phyloP scores from a whole-genome alignment of 2,888 invertebrate species.

The Cenopis cana region DNA sequence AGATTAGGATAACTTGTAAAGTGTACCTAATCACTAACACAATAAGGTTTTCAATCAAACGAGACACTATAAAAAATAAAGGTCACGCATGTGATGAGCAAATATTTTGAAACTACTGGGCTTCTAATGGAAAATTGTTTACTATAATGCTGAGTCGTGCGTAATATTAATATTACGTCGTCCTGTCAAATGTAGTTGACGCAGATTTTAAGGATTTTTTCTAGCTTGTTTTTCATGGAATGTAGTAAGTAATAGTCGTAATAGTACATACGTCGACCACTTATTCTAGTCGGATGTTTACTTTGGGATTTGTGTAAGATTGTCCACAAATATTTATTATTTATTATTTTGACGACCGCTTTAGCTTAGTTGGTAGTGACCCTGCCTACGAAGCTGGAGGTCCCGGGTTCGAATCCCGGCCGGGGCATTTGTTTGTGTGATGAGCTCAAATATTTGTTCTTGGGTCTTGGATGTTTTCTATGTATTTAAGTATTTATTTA shows the following conservation, averaged over 20 bases:
- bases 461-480: no score
- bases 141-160: conserved; percentile 42
- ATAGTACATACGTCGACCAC: no score
- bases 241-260: background rate
- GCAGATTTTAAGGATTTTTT: background rate
- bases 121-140: conserved; percentile 59
- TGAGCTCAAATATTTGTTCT: no score
- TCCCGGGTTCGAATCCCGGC: no score
- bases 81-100: conserved; percentile 50
- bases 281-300: no score
- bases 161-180: conserved; percentile 12
- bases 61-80: background rate
- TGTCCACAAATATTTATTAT: no score
- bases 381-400: no score
- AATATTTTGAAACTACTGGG: conserved; percentile 61
- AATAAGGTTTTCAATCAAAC: conserved; percentile 8
- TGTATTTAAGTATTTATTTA: no score
- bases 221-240: conserved; percentile 1
- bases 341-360: no score
- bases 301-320: no score
- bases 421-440: no score
- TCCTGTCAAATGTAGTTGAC: background rate
- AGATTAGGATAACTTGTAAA: background rate
- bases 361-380: no score
- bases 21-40: background rate